These are phyloP conservation scores for Dynastes tityus DNA, from an alignment of 2,888 invertebrate species.

Conservation along the genomic window DNA sequence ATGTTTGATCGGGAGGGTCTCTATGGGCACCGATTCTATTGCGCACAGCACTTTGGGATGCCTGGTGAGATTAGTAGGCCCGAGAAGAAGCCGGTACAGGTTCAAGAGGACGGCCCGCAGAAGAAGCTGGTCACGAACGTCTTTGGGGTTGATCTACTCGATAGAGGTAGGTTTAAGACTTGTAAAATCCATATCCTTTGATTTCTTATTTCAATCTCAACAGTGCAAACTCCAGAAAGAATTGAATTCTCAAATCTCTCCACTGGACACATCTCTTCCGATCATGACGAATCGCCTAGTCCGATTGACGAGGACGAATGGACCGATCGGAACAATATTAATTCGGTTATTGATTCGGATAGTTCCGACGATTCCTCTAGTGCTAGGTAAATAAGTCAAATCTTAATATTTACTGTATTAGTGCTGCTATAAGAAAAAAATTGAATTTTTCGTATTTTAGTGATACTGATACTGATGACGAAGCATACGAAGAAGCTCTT, in stretches of 20 bases:
- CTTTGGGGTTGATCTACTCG: conserved; percentile 72
- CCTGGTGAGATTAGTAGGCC: conserved; percentile 71
- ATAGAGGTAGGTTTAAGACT: conserved; percentile 65
- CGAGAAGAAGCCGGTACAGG: conserved; percentile 52
- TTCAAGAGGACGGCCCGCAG: conserved; percentile 69
- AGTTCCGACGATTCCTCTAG: conserved; percentile 73
- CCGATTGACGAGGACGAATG: conserved; percentile 97
- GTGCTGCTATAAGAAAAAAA: background rate
- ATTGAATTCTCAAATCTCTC: conserved; percentile 86
- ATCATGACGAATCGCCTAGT: conserved; percentile 78
- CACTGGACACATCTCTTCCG: conserved; percentile 73
- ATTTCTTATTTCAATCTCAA: conserved; percentile 49
- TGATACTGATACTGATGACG: conserved; percentile 77
- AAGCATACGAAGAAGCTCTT: conserved; percentile 80
- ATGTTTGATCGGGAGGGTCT: conserved; percentile 81
- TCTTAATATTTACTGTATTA: background rate
- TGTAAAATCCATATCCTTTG: conserved; percentile 31
- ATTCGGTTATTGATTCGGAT: conserved; percentile 79
- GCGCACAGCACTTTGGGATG: conserved; percentile 82
- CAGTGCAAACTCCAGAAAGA: conserved; percentile 82
- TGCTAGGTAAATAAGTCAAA: conserved; percentile 68
- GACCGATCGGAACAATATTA: conserved; percentile 94
- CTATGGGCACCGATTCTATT: conserved; percentile 82
- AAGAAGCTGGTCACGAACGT: conserved; percentile 71
- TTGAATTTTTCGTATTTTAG: conserved; percentile 61